Percentiles rank a stretch among this genome's conserved stretches.
Evolutionary conservation across 2,113 vertebrate species (phyloP).

Genomic region (Phyllostomus hastatus): DNA sequence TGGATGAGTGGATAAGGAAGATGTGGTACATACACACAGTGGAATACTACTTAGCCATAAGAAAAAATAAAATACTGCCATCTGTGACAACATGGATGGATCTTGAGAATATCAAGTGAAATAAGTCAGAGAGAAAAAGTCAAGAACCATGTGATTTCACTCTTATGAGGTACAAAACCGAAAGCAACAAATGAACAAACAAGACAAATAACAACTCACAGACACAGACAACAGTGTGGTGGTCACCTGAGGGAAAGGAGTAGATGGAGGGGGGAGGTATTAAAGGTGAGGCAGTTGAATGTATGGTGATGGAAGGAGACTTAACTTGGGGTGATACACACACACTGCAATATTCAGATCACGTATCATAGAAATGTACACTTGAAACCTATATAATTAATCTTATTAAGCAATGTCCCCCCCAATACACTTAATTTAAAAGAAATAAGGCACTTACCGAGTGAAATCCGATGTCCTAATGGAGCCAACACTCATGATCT

Average conservation of each 20-base stretch:
- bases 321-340: not conserved
- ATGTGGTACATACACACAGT: not conserved
- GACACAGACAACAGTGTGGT: not conserved
- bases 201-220: not conserved
- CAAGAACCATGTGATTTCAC: not conserved
- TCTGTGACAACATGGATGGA: not conserved
- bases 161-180: not conserved
- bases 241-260: not conserved
- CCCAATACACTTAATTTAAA: not conserved
- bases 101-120: not conserved
- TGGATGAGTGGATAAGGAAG: not conserved
- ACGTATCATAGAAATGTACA: not conserved
- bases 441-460: not conserved
- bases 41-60: not conserved
- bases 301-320: not conserved
- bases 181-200: not conserved
- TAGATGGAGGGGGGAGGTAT: accelerated
- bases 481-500: not conserved
- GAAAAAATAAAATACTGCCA: not conserved
- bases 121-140: not conserved
- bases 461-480: not conserved
- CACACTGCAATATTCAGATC: not conserved
- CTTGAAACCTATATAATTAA: not conserved
- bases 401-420: not conserved
- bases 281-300: not conserved